Evolutionary conservation across 2,888 invertebrate species (phyloP).

Genomic region (Lepas anatifera): DNA sequence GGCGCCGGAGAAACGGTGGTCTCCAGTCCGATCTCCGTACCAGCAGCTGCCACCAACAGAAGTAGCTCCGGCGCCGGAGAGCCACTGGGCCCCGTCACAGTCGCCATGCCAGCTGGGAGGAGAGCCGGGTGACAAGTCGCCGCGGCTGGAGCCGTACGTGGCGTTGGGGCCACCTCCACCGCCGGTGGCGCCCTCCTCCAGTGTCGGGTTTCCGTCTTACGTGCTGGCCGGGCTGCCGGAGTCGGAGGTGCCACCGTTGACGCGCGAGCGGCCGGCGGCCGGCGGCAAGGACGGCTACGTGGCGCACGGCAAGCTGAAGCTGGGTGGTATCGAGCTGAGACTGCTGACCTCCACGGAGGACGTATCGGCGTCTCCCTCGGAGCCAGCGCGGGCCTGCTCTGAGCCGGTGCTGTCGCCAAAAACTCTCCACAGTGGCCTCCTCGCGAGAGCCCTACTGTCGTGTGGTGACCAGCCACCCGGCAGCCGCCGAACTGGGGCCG

Average conservation of each 20-base stretch:
- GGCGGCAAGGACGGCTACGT: background rate
- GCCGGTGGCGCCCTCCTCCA: background rate
- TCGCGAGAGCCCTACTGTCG: background rate
- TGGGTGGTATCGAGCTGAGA: background rate
- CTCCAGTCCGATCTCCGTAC: too few relatives aligned
- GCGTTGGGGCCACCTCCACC: background rate
- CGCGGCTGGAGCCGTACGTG: background rate
- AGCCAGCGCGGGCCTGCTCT: background rate
- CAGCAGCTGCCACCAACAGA: background rate
- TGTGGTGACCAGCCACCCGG: background rate
- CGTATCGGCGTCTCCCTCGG: too few relatives aligned
- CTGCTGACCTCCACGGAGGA: background rate
- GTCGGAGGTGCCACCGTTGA: background rate
- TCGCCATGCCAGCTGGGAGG: too few relatives aligned
- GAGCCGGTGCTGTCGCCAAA: constrained; percentile 1
- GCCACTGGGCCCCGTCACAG: too few relatives aligned
- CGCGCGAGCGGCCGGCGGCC: background rate
- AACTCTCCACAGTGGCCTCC: background rate
- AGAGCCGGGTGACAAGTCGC: too few relatives aligned
- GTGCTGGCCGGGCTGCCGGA: background rate
- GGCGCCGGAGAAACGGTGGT: too few relatives aligned
- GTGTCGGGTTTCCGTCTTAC: background rate
- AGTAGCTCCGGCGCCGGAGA: background rate
- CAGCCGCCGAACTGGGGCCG: background rate
- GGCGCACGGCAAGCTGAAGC: background rate